Conservation (phyloP, 2,797 vertebrate species). For the Aldrovandia affinis region DNA sequence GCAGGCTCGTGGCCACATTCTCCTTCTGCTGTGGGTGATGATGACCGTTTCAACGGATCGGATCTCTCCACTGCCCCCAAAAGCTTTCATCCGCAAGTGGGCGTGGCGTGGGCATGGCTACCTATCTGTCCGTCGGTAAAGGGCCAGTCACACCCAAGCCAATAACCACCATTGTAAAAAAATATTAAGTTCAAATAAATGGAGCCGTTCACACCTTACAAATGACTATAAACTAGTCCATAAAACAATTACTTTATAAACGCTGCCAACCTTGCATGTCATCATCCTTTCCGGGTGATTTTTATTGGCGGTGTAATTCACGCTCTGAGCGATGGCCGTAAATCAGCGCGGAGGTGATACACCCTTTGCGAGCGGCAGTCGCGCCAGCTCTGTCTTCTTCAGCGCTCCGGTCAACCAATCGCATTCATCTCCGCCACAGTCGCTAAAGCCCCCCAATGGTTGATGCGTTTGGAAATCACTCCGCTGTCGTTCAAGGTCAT, state of each 20-base stretch:
- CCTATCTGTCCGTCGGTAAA: neutral
- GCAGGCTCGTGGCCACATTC: neutral
- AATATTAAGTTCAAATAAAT: neutral
- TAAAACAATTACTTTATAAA: neutral
- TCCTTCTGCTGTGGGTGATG: neutral
- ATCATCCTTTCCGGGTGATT: neutral
- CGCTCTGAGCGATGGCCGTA: neutral
- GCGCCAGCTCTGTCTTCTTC: neutral
- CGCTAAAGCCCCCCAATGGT: too few relatives aligned
- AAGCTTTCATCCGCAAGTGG: neutral
- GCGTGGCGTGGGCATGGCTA: neutral
- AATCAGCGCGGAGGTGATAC: neutral
- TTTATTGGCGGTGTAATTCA: neutral
- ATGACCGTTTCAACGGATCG: conserved; percentile 5
- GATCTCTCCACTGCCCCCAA: neutral
- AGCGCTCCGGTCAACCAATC: neutral
- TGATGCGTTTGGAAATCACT: too few relatives aligned
- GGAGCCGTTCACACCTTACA: neutral
- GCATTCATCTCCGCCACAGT: neutral
- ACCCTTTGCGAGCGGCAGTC: neutral
- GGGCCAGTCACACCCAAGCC: neutral
- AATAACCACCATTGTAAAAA: neutral
- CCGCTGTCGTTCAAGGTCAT: neutral
- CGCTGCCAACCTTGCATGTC: neutral
- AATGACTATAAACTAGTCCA: neutral